Base-by-base conservation (phyloP, 2,797 vertebrate genomes). In the Melanotaenia nigrans region DNA sequence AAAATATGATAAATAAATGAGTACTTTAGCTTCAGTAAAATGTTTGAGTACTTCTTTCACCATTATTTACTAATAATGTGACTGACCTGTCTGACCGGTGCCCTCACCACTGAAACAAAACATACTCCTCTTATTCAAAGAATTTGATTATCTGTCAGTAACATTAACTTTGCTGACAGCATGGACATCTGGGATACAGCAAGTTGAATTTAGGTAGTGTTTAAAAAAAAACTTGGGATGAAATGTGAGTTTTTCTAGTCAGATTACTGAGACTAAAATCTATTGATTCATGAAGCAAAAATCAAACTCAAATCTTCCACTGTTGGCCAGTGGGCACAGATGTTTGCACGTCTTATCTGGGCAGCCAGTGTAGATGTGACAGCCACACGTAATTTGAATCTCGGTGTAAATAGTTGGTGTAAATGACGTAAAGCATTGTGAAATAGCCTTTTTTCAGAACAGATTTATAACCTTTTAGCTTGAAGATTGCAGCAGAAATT, bases 401-500 rank as follows among this genome's bases (percentile, higher is more conserved):
- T 20, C 45, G n/a, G 20, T 49, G 20, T 49, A 24, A 55, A 7
- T 7, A 16, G 53, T 47, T n/a, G 20, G n/a, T 22, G n/a, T n/a
- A 18, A 49, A 22, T n/a, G 45, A 10, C 45, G 10, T 49, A n/a
- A n/a, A 49, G 45, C 8, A 8, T n/a, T 47, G 35, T 45, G 7
- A 30, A 20, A 61, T 45, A 3, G 8, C 38, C 70, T 16, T 58
- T 58, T 70, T 78, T 62, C 20, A 58, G 45, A 49, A 22, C 20
- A 22, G 8, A n/a, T 49, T n/a, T 49, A n/a, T 49, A 1, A n/a
- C 16, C 14, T 67, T 74, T 64, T 55, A 8, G 8, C 33, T 62
- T 49, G 25, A 75, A 60, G 24, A 25, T 60, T 13, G 45, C 35
- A 72, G 70, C 53, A 53, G n/a, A 58, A 56, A 20, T 35, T 20